Conservation (phyloP, 2,797 vertebrate species). For the Lagorchestes hirsutus region DNA sequence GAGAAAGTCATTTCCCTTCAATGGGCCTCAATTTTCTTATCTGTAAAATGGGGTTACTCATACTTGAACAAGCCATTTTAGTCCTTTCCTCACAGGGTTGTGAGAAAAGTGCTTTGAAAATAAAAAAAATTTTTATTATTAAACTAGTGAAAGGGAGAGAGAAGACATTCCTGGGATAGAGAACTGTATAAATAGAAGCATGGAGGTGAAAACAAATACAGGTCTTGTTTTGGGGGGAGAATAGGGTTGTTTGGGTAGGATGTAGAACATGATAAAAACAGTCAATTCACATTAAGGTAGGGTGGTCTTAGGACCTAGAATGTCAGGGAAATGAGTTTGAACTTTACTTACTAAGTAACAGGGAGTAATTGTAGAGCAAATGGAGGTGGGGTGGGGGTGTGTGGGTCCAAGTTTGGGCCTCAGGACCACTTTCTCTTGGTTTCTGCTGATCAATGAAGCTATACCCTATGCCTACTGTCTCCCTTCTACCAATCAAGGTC, state of each 20-base stretch:
- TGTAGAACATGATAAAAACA: neutral
- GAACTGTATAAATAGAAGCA: neutral
- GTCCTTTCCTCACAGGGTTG: neutral
- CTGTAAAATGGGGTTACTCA: neutral
- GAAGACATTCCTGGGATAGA: neutral
- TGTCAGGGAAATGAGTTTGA: conserved; percentile 34
- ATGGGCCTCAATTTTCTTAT: neutral
- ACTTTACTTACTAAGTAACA: neutral
- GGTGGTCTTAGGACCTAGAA: neutral
- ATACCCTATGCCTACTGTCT: conserved; percentile 7
- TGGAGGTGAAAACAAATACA: neutral
- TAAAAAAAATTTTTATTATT: neutral
- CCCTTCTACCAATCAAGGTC: neutral
- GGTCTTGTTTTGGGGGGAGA: neutral
- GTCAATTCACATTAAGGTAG: neutral
- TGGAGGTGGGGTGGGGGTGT: neutral
- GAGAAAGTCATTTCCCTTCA: neutral
- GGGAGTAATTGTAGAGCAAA: neutral
- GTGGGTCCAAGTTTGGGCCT: conserved; percentile 17
- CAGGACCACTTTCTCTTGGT: conserved; percentile 3
- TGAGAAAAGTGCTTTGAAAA: neutral
- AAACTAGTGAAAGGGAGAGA: neutral
- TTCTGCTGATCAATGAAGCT: conserved; percentile 2
- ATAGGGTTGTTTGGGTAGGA: neutral
- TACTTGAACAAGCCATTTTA: neutral